Percentiles rank a stretch among this genome's conserved stretches.
phyloP scores from a whole-genome alignment of 2,888 invertebrate species.

The Caenorhabditis imperialis region DNA sequence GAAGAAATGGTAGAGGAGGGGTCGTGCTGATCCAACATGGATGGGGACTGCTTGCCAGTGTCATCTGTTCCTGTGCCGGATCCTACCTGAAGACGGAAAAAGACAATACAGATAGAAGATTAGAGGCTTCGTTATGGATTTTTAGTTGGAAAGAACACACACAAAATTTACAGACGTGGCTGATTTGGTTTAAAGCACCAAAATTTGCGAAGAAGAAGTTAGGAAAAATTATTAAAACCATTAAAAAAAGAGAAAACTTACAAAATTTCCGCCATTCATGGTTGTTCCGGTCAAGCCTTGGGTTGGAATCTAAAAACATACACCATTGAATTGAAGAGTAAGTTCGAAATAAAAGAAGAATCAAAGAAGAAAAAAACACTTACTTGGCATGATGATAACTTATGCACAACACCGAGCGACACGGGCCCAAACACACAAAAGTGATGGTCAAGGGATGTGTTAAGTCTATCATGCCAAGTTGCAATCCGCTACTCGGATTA shows the following conservation, averaged over 20 bases:
- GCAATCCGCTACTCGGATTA: slow-evolving; percentile 48
- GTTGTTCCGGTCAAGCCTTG: slow-evolving; percentile 1
- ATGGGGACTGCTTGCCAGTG: slow-evolving; percentile 4
- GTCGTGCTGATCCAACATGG: slow-evolving; percentile 17
- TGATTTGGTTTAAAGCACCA: no score
- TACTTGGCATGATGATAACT: slow-evolving; percentile 2
- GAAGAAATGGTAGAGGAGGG: not conserved
- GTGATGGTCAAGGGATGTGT: no score
- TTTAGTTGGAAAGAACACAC: not conserved
- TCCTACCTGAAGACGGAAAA: slow-evolving; percentile 17
- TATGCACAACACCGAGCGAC: no score
- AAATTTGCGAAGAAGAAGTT: no score
- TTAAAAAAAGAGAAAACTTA: slow-evolving; percentile 19
- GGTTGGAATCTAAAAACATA: slow-evolving; percentile 12
- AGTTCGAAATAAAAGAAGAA: no score
- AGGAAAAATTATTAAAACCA: not conserved
- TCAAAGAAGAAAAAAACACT: not conserved
- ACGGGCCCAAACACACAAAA: no score
- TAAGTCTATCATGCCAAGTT: slow-evolving; percentile 40
- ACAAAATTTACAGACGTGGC: no score
- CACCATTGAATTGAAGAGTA: not conserved
- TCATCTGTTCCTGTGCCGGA: slow-evolving; percentile 7
- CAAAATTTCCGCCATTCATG: slow-evolving; percentile 43
- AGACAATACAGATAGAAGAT: not conserved
- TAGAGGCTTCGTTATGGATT: slow-evolving; percentile 6